Base-by-base conservation (phyloP, 2,113 vertebrate genomes). In the Podarcis raffonei region DNA sequence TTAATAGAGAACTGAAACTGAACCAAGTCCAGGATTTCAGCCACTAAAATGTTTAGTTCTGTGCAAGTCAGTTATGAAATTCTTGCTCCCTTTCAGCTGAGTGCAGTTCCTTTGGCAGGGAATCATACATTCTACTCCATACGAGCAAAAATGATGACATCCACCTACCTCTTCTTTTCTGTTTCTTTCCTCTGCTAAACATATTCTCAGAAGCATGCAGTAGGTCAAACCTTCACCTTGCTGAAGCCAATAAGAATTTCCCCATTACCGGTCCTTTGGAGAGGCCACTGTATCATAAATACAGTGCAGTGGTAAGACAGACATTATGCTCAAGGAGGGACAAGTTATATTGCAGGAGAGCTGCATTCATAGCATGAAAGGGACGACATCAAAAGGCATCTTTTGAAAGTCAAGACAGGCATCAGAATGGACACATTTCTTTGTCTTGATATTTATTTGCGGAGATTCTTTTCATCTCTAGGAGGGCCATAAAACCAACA, bases 361-460 rank as follows among this genome's bases (percentile, higher is more conserved):
- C 1, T 86, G 66, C n/a, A 85, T 84, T 2, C 6, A 65, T 42
- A 88, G 79, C 15, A 22, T 65, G n/a, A 87, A 83, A 5, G 13
- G 65, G 9, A 1, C 23, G 1, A 81, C 13, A 4, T 80, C 30
- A 69, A 83, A 93, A 86, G 20, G 4, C 12, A 20, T 85, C 42
- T 42, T 22, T 42, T 1, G 0, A 90, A 62, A 92, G 0, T 2
- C 39, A 30, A 62, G 11, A 76, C 69, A 84, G 1, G 20, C 30
- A 53, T 0, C 7, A 32, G 22, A 16, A n/a, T 66, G 35, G 53
- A 30, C 37, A 66, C 37, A 18, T 57, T 48, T 48, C 90, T 91
- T 11, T 68, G 25, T 37, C 22, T 7, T 81, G 39, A 6, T 53
- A 39, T 66, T 87, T 85, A 53, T 23, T 92, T 92, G 71, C 79